Conservation (phyloP, 2,113 vertebrate genomes). For the Aldabrachelys gigantea region DNA sequence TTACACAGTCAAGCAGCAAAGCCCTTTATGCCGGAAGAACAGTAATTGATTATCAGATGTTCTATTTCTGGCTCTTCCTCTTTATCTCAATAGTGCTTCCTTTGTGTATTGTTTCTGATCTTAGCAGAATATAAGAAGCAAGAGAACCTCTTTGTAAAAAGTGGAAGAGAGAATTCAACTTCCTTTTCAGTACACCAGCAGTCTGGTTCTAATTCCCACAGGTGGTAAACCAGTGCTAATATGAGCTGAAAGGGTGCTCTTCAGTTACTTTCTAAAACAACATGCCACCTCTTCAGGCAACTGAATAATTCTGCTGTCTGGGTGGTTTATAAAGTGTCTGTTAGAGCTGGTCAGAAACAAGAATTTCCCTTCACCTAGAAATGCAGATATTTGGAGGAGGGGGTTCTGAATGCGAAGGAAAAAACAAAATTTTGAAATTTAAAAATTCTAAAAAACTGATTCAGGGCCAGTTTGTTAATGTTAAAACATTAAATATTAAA, state of each 20-base stretch:
- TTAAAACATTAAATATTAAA: not conserved
- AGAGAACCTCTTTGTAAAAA: not conserved
- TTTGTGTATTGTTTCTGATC: not conserved
- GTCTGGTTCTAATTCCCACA: not conserved
- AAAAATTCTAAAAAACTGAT: not conserved
- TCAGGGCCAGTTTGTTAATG: not conserved
- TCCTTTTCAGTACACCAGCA: not conserved
- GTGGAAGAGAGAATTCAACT: not conserved
- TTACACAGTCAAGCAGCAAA: not conserved
- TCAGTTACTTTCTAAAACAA: not conserved
- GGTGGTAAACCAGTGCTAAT: not conserved
- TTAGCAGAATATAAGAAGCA: not conserved
- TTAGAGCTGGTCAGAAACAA: not conserved
- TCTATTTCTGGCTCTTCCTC: not conserved
- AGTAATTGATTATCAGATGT: fast-evolving
- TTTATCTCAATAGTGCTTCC: not conserved
- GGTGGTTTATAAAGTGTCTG: not conserved
- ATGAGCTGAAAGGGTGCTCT: not conserved
- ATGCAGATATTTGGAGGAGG: not conserved
- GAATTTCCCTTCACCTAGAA: not conserved
- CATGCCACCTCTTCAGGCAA: too few relatives aligned
- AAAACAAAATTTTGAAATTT: not conserved
- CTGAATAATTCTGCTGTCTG: not conserved
- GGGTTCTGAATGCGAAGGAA: not conserved
- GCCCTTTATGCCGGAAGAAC: not conserved